Evolutionary conservation across 64 coral and sea anemone genomes (phyloP).

Genomic region (Dendronephthya gigantea): DNA sequence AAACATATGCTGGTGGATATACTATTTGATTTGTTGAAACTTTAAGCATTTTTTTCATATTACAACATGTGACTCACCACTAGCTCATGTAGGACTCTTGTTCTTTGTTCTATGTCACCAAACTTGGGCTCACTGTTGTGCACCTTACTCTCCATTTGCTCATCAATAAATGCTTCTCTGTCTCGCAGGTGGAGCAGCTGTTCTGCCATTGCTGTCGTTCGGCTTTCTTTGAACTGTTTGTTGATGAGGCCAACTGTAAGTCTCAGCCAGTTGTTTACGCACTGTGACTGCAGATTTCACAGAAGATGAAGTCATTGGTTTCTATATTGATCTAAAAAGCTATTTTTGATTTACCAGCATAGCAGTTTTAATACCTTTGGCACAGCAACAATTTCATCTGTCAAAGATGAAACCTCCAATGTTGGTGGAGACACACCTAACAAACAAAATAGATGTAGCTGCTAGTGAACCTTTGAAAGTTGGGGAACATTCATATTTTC

Average conservation of each 20-base stretch:
- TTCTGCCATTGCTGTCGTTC: conserved; percentile 34
- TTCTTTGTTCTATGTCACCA: too few species aligned
- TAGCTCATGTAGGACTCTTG: too few species aligned
- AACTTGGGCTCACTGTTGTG: too few species aligned
- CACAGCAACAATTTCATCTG: background rate
- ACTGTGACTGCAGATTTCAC: background rate
- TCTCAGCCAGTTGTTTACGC: conserved; percentile 48
- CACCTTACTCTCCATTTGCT: conserved; percentile 9
- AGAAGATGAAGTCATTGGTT: background rate
- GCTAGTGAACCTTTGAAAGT: background rate
- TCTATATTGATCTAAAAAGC: too few species aligned
- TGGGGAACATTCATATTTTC: background rate
- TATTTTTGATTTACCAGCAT: too few species aligned
- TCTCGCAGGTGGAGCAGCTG: conserved; percentile 53
- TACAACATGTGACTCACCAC: too few species aligned
- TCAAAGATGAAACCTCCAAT: background rate
- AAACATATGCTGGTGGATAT: too few species aligned
- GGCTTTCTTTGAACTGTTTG: conserved; percentile 42
- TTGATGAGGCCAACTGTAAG: conserved; percentile 45
- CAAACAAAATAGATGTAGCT: too few species aligned
- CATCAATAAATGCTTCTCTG: conserved; percentile 53
- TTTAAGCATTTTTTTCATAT: too few species aligned
- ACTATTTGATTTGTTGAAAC: too few species aligned
- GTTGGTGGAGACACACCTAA: background rate
- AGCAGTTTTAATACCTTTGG: background rate